These are phyloP conservation scores for Galerucella calmariensis DNA, from an alignment of 2,888 invertebrate genomes.

Conservation along the genomic window DNA sequence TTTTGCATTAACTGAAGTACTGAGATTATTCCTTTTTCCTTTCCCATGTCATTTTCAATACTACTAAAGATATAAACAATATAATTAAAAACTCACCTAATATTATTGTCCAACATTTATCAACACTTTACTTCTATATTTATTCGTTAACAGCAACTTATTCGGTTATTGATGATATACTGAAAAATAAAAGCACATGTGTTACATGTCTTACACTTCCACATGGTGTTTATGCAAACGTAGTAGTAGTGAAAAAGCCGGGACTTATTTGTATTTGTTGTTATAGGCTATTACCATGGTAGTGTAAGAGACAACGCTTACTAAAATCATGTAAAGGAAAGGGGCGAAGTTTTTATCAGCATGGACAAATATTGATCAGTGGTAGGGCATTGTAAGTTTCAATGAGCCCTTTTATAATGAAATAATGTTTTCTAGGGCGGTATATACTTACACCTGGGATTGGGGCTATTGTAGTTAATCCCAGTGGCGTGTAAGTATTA, in stretches of 20 bases:
- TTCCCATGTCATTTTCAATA: not conserved
- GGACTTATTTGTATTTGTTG: not conserved
- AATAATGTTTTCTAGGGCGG: constrained; percentile 23
- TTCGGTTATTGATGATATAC: not conserved
- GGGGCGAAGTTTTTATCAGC: constrained; percentile 13
- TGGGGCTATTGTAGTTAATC: constrained; percentile 9
- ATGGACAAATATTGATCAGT: constrained; percentile 34
- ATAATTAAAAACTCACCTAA: not conserved
- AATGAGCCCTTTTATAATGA: constrained; percentile 26
- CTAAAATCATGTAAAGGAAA: not conserved
- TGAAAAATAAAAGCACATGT: constrained; percentile 17
- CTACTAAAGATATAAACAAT: not conserved
- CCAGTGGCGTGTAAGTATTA: constrained; percentile 11
- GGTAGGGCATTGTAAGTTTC: constrained; percentile 14
- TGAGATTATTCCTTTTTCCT: no score
- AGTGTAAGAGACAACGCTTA: not conserved
- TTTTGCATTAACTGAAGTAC: no score
- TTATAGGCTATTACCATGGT: not conserved
- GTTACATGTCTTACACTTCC: constrained; percentile 1
- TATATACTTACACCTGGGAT: constrained; percentile 29
- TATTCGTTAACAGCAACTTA: not conserved
- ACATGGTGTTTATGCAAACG: constrained; percentile 17
- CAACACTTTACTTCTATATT: not conserved
- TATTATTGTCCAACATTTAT: not conserved
- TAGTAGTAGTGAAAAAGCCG: constrained; percentile 9